These are phyloP conservation scores for Cryptotermes secundus DNA, from an alignment of 1,140 invertebrate genomes.

Conservation along the genomic window DNA sequence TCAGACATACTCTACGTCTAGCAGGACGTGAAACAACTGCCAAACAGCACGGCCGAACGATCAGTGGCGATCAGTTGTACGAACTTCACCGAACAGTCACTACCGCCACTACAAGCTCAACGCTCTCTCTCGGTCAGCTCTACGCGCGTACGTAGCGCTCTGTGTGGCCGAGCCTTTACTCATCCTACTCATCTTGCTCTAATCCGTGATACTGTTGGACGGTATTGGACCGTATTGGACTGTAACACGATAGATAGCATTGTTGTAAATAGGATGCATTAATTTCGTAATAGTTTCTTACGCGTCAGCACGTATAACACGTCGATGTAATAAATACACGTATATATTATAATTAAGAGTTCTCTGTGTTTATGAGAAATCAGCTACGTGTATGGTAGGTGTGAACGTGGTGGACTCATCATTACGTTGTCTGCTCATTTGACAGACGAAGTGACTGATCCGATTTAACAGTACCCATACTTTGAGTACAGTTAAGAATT, in stretches of 20 bases:
- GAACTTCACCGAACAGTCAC: too few relatives aligned
- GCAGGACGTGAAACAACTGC: neutral
- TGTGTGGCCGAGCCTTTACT: too few relatives aligned
- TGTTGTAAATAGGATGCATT: neutral
- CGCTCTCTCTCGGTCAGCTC: too few relatives aligned
- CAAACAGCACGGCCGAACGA: neutral
- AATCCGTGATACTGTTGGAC: neutral
- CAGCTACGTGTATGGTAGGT: neutral
- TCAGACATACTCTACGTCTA: neutral
- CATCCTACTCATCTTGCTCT: too few relatives aligned
- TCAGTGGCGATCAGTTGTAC: neutral
- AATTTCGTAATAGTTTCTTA: neutral
- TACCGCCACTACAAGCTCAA: too few relatives aligned
- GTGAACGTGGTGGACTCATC: neutral
- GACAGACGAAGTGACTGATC: neutral
- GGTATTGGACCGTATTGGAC: neutral
- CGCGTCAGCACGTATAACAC: neutral
- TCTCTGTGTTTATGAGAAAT: neutral
- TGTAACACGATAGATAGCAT: neutral
- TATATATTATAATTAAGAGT: neutral
- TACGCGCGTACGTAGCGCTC: too few relatives aligned
- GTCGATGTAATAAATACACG: neutral
- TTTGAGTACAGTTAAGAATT: too few relatives aligned
- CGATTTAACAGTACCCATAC: too few relatives aligned
- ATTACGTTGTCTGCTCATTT: neutral